Percentiles rank a stretch among this genome's conserved stretches.
phyloP scores from a whole-genome alignment of 2,113 vertebrate species.

The Neogobius melanostomus region DNA sequence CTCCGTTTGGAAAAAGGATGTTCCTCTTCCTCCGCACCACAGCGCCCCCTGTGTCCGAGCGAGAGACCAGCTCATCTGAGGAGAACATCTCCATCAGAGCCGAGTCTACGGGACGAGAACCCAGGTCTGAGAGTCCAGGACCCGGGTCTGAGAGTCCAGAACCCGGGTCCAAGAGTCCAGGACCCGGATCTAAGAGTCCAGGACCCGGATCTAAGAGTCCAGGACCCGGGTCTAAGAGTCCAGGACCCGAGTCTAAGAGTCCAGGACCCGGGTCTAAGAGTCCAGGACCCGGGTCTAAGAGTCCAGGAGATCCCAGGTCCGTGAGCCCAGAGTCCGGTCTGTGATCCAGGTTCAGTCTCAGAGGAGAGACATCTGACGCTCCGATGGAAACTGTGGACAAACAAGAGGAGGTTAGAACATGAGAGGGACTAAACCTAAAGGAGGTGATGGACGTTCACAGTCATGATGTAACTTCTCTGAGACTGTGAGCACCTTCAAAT shows the following conservation, averaged over 20 bases:
- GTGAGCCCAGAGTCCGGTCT: not conserved
- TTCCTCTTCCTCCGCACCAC: slow-evolving; percentile 78
- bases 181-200: no score
- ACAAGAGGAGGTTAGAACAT: no score
- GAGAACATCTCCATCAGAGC: not conserved
- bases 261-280: no score
- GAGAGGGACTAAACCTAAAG: no score
- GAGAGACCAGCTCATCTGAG: slow-evolving; percentile 19
- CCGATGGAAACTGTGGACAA: no score
- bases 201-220: no score
- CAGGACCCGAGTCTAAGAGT: not conserved
- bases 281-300: not conserved
- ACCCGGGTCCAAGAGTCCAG: no score
- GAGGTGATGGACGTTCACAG: no score
- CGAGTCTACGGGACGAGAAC: not conserved
- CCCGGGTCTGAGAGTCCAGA: not conserved
- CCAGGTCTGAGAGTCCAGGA: not conserved
- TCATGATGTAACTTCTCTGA: no score
- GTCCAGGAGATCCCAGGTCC: not conserved
- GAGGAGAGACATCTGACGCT: no score
- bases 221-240: not conserved
- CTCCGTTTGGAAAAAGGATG: slow-evolving; percentile 85
- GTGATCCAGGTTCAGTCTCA: no score
- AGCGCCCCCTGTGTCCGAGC: slow-evolving; percentile 21
- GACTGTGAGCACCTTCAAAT: no score